Evolutionary conservation across 2,797 vertebrate species (phyloP).

Genomic region (Enteromius mattozi): DNA sequence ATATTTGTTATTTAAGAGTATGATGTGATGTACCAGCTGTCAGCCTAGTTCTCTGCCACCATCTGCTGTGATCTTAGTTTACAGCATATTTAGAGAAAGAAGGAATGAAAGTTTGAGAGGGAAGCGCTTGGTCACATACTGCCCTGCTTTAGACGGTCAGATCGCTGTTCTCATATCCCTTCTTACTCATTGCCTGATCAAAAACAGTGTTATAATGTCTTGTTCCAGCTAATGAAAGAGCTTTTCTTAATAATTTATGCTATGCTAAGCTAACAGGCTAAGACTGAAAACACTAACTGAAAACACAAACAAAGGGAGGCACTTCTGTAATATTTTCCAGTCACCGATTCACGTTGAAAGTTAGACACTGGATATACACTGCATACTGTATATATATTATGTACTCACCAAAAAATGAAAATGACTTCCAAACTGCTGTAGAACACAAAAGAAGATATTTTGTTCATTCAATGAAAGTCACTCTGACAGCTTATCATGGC

Average conservation of each 20-base stretch:
- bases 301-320: not conserved
- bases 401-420: not conserved
- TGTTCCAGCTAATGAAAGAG: not conserved
- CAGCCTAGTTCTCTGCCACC: slow-evolving; percentile 43
- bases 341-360: not conserved
- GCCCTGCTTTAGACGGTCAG: not conserved
- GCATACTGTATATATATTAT: no score
- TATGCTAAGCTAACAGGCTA: not conserved
- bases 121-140: not conserved
- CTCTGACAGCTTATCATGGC: no score
- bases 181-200: not conserved
- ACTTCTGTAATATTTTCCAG: not conserved
- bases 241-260: not conserved
- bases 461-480: not conserved
- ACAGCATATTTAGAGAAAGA: slow-evolving; percentile 38
- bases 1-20: slow-evolving; percentile 33
- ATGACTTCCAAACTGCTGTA: not conserved
- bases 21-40: slow-evolving; percentile 37
- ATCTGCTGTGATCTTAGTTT: slow-evolving; percentile 55
- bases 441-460: not conserved
- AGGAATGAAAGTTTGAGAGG: not conserved
- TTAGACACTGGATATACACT: not conserved
- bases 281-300: not conserved
- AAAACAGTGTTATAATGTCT: not conserved
- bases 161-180: not conserved